Conservation (phyloP, 2,113 vertebrate genomes). For the Apodemus speciosus region DNA sequence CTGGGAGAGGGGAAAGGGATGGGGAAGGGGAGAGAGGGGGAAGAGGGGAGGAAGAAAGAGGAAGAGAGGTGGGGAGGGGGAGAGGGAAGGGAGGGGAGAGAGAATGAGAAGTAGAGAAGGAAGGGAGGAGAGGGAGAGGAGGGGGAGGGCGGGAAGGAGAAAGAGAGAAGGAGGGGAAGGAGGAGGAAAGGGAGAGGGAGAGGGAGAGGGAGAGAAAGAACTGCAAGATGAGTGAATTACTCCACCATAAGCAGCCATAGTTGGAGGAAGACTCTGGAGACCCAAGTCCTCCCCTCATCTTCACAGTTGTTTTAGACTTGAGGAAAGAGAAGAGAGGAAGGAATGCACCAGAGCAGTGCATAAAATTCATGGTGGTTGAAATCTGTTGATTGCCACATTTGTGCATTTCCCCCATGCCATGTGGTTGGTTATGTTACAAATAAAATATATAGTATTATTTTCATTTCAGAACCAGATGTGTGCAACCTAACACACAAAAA, state of each 20-base stretch:
- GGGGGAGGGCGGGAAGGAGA: neutral
- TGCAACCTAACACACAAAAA: conserved; percentile 22
- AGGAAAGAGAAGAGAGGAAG: neutral
- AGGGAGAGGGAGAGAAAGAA: neutral
- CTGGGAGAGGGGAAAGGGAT: neutral
- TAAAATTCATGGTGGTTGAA: neutral
- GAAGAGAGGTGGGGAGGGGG: neutral
- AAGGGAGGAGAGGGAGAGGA: too few relatives aligned
- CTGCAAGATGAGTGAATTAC: neutral
- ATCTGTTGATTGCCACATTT: neutral
- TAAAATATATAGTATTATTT: neutral
- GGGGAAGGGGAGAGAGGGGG: too few relatives aligned
- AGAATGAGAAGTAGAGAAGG: too few relatives aligned
- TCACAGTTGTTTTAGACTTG: neutral
- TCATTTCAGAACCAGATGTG: conserved; percentile 19
- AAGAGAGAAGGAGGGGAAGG: neutral
- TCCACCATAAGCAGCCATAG: neutral
- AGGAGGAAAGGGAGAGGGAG: accelerated
- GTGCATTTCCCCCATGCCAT: neutral
- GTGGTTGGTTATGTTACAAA: neutral
- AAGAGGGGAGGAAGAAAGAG: accelerated
- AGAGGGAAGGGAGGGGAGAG: accelerated
- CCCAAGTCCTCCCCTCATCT: neutral
- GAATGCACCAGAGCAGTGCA: neutral
- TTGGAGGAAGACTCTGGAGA: neutral